Conservation (phyloP, 1,140 invertebrate genomes). For the Triops longicaudatus region DNA sequence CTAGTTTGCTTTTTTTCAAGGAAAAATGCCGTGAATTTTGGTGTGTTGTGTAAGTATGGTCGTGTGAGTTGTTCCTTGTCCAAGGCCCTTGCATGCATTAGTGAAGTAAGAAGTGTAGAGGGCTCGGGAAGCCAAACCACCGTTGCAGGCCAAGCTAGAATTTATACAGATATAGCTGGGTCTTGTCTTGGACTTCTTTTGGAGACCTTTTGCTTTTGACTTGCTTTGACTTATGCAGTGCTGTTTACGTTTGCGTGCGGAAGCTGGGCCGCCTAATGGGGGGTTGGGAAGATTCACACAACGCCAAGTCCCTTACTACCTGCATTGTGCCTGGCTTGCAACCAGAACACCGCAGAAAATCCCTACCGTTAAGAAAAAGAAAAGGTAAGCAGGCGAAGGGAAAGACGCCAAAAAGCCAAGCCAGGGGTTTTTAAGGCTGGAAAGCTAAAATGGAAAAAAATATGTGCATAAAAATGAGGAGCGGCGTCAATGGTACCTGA, state of each 20-base stretch:
- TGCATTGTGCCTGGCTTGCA: neutral
- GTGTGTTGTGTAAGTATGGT: neutral
- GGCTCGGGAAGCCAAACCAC: neutral
- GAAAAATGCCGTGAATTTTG: neutral
- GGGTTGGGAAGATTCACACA: slow-evolving; percentile 14
- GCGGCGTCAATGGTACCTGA: neutral
- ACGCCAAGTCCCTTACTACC: slow-evolving; percentile 4
- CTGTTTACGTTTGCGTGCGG: slow-evolving; percentile 14
- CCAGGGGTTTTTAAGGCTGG: neutral
- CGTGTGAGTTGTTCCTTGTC: neutral
- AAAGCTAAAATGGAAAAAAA: neutral
- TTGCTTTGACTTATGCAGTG: neutral
- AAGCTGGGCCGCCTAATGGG: slow-evolving; percentile 13
- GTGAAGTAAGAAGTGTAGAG: neutral
- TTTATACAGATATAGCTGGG: neutral
- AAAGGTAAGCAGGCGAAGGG: neutral
- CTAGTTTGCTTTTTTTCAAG: neutral
- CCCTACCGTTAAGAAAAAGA: neutral
- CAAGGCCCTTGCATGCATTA: slow-evolving; percentile 2
- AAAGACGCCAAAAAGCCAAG: neutral
- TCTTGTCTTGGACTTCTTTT: slow-evolving; percentile 5
- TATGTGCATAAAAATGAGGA: slow-evolving; percentile 3
- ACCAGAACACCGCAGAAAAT: neutral
- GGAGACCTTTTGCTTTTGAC: neutral
- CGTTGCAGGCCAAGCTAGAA: neutral